phyloP scores from a whole-genome alignment of 2,888 invertebrate genomes.

The Diarsia rubi region DNA sequence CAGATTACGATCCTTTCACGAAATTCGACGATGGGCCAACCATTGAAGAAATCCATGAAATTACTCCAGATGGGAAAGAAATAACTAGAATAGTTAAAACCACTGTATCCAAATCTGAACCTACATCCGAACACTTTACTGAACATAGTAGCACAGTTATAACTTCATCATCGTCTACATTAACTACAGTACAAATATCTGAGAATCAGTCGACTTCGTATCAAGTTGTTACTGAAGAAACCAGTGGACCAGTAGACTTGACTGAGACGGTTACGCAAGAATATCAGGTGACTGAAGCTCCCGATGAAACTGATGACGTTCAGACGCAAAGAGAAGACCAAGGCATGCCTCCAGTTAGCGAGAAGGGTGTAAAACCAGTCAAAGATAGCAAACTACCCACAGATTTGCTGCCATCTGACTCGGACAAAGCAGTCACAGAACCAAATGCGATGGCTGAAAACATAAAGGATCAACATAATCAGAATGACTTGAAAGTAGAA shows the following conservation, averaged over 20 bases:
- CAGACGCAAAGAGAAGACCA: slow-evolving; percentile 26
- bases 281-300: slow-evolving; percentile 70
- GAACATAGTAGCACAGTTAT: slow-evolving; percentile 80
- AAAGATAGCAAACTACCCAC: slow-evolving; percentile 17
- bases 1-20: slow-evolving; percentile 24
- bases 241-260: slow-evolving; percentile 63
- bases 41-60: slow-evolving; percentile 68
- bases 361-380: slow-evolving; percentile 13
- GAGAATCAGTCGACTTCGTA: slow-evolving; percentile 81
- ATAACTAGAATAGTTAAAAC: slow-evolving; percentile 77
- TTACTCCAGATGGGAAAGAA: slow-evolving; percentile 73
- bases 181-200: slow-evolving; percentile 81
- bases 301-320: slow-evolving; percentile 73
- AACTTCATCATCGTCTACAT: slow-evolving; percentile 79
- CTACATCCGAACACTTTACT: slow-evolving; percentile 72
- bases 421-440: slow-evolving; percentile 9
- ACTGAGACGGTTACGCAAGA: slow-evolving; percentile 69
- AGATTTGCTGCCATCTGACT: slow-evolving; percentile 18
- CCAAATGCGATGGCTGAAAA: slow-evolving; percentile 21
- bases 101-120: slow-evolving; percentile 74
- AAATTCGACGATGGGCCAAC: slow-evolving; percentile 52
- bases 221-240: slow-evolving; percentile 76
- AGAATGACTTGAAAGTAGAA: slow-evolving; percentile 39
- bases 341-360: slow-evolving; percentile 25
- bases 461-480: slow-evolving; percentile 10